Conservation (phyloP, 2,797 vertebrate species). For the Echeneis naucrates region DNA sequence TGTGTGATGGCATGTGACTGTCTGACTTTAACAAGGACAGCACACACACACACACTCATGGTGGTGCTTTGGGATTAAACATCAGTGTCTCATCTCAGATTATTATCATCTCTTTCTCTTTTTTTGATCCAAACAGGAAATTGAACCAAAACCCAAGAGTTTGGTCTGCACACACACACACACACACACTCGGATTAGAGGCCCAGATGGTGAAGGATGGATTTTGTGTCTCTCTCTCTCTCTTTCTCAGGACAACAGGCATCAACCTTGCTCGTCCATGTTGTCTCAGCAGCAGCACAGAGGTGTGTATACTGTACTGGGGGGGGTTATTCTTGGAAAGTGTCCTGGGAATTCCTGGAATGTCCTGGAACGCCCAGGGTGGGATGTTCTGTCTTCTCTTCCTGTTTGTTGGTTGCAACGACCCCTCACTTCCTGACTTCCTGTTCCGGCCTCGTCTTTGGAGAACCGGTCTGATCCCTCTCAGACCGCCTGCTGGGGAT, state of each 20-base stretch:
- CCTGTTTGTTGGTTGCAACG: slow-evolving; percentile 63
- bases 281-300: slow-evolving; percentile 18
- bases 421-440: slow-evolving; percentile 37
- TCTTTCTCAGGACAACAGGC: slow-evolving; percentile 22
- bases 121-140: slow-evolving; percentile 23
- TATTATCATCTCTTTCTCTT: slow-evolving; percentile 34
- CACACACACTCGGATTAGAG: slow-evolving; percentile 43
- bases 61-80: slow-evolving; percentile 65
- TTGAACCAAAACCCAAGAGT: slow-evolving; percentile 34
- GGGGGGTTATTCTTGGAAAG: slow-evolving; percentile 15
- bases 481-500: not conserved
- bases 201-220: slow-evolving; percentile 55
- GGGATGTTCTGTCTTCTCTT: slow-evolving; percentile 43
- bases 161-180: slow-evolving; percentile 6
- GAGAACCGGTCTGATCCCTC: not conserved
- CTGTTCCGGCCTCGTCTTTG: slow-evolving; percentile 25
- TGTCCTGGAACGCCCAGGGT: slow-evolving; percentile 65
- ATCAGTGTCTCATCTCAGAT: slow-evolving; percentile 68
- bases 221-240: slow-evolving; percentile 21
- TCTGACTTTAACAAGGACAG: slow-evolving; percentile 34
- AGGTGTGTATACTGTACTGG: slow-evolving; percentile 8
- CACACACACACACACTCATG: slow-evolving; percentile 40
- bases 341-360: slow-evolving; percentile 58
- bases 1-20: slow-evolving; percentile 65
- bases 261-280: slow-evolving; percentile 32